Evolutionary conservation across 64 coral and sea anemone genomes (phyloP).

Genomic region (Stylophora pistillata): DNA sequence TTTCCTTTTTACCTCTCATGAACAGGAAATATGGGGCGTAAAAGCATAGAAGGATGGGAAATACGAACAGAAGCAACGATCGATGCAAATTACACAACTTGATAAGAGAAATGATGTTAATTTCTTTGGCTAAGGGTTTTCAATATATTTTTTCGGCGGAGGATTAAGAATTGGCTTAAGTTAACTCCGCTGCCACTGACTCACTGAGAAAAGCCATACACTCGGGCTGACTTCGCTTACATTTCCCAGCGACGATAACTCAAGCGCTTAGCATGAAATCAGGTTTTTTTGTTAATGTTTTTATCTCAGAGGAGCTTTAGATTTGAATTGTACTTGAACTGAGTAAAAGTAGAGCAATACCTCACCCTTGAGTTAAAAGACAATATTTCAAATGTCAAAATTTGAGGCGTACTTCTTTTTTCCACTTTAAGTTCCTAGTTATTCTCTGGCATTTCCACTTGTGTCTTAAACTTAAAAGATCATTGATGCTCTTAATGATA

Average conservation of each 20-base stretch:
- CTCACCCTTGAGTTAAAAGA: not conserved
- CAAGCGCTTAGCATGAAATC: not conserved
- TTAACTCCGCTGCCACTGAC: too few relatives aligned
- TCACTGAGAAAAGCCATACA: too few relatives aligned
- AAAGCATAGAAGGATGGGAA: not conserved
- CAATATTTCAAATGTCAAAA: not conserved
- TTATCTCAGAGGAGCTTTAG: not conserved
- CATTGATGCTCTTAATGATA: not conserved
- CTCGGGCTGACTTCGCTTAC: too few relatives aligned
- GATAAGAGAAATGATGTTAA: not conserved
- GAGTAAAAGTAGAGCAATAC: too few relatives aligned
- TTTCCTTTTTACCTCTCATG: not conserved
- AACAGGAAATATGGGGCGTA: conserved; percentile 10
- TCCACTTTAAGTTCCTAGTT: not conserved
- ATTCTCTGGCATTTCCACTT: not conserved
- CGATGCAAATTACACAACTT: not conserved
- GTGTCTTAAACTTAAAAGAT: not conserved
- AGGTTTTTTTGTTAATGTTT: not conserved
- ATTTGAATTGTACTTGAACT: not conserved
- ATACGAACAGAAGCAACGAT: not conserved
- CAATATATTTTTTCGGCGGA: not conserved
- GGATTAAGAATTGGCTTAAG: too few relatives aligned
- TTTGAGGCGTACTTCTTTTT: not conserved
- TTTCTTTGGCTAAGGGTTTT: not conserved
- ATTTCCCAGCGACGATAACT: not conserved